Evolutionary conservation across 1,140 invertebrate species (phyloP).

Genomic region (Drosophila aff.): DNA sequence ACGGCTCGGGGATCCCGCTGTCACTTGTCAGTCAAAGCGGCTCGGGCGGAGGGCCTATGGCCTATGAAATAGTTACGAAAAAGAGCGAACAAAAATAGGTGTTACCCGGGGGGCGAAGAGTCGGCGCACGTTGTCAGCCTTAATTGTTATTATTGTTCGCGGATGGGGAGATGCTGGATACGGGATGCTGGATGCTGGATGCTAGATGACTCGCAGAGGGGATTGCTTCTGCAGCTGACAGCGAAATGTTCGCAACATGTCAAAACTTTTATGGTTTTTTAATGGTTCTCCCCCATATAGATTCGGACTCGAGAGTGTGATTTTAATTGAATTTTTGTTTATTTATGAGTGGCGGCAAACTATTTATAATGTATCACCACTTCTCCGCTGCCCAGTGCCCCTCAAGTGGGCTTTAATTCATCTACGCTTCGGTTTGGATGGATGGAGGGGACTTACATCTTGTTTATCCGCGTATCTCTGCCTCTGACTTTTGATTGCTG

Average conservation of each 20-base stretch:
- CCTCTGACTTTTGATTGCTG: slow-evolving; percentile 35
- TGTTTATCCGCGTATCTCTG: slow-evolving; percentile 14
- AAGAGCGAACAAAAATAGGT: slow-evolving; percentile 58
- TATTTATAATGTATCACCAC: slow-evolving; percentile 39
- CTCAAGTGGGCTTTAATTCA: slow-evolving; percentile 7
- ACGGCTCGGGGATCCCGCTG: slow-evolving; percentile 36
- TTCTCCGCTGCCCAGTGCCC: too few species aligned
- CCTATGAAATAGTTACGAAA: slow-evolving; percentile 58
- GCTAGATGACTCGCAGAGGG: slow-evolving; percentile 25
- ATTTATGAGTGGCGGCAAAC: slow-evolving; percentile 48
- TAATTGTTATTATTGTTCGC: slow-evolving; percentile 73
- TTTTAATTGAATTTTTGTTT: slow-evolving; percentile 68
- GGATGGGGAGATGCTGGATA: slow-evolving; percentile 29
- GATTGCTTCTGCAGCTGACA: slow-evolving; percentile 62
- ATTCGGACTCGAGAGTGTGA: slow-evolving; percentile 27
- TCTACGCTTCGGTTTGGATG: not conserved
- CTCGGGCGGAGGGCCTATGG: slow-evolving; percentile 34
- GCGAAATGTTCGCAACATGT: slow-evolving; percentile 71
- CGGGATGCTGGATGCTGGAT: slow-evolving; percentile 4
- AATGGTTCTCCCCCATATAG: slow-evolving; percentile 50
- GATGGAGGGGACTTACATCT: slow-evolving; percentile 31
- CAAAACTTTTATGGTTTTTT: slow-evolving; percentile 68
- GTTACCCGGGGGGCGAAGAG: slow-evolving; percentile 47
- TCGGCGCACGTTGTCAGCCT: slow-evolving; percentile 49
- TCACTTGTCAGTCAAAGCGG: slow-evolving; percentile 67